Evolutionary conservation across 2,797 vertebrate species (phyloP).

Genomic region (Miopithecus talapoin): DNA sequence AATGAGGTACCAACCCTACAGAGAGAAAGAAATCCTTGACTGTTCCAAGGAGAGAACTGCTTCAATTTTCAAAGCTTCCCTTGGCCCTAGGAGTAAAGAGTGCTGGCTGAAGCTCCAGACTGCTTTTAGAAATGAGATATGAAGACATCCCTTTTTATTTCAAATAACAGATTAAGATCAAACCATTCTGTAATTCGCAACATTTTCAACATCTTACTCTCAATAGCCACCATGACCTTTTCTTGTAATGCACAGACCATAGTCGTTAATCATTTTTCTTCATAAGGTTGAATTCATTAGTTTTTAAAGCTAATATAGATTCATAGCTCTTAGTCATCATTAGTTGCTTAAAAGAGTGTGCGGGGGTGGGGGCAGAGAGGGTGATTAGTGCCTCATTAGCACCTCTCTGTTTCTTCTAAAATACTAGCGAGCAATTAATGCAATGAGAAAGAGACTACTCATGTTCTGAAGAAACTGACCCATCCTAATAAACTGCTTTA

Average conservation of each 20-base stretch:
- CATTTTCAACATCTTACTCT: constrained; percentile 43
- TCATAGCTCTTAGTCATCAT: constrained; percentile 76
- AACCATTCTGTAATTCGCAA: neutral
- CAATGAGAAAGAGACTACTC: constrained; percentile 47
- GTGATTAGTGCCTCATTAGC: constrained; percentile 71
- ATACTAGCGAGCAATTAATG: constrained; percentile 64
- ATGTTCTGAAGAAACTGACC: constrained; percentile 53
- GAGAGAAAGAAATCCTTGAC: constrained; percentile 41
- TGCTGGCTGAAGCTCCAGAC: neutral
- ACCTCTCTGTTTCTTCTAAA: constrained; percentile 70
- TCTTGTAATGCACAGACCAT: constrained; percentile 24
- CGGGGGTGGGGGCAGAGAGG: neutral
- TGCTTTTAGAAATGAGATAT: constrained; percentile 53
- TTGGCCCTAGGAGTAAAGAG: neutral
- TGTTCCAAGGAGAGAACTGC: constrained; percentile 10
- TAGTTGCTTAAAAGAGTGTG: constrained; percentile 75
- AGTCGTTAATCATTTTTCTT: constrained; percentile 75
- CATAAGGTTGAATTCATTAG: constrained; percentile 69
- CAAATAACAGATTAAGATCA: constrained; percentile 45
- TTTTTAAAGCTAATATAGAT: constrained; percentile 72
- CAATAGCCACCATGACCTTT: constrained; percentile 51
- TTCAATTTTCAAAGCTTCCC: constrained; percentile 5
- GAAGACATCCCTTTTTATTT: constrained; percentile 42
- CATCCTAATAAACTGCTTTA: constrained; percentile 51
- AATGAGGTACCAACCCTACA: neutral